These are phyloP conservation scores for Blennius ocellaris DNA, from an alignment of 2,113 vertebrate genomes.

Conservation along the genomic window DNA sequence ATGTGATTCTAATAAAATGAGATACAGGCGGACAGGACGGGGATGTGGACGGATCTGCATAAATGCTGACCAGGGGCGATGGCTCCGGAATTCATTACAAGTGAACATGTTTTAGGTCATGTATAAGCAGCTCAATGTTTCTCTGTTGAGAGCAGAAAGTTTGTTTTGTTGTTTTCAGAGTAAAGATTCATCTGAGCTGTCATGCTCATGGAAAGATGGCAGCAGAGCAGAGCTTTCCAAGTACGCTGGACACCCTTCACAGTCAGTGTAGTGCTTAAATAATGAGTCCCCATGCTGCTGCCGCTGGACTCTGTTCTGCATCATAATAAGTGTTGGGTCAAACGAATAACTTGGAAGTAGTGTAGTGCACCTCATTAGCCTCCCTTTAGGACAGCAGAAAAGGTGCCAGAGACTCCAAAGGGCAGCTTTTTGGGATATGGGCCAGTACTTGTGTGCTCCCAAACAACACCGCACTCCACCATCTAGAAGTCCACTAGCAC, in stretches of 20 bases:
- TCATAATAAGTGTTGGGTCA: constrained; percentile 55
- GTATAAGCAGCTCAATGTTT: constrained; percentile 16
- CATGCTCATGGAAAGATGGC: constrained; percentile 18
- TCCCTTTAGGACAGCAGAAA: constrained; percentile 45
- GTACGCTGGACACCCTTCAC: constrained; percentile 34
- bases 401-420: constrained; percentile 46
- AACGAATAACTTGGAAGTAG: constrained; percentile 48
- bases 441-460: constrained; percentile 31
- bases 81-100: constrained; percentile 25
- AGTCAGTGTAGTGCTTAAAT: constrained; percentile 40
- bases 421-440: constrained; percentile 46
- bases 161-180: constrained; percentile 26
- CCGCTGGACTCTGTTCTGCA: constrained; percentile 58
- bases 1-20: constrained; percentile 33
- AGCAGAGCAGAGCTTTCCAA: constrained; percentile 34
- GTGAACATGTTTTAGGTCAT: constrained; percentile 33
- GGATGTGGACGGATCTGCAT: constrained; percentile 2
- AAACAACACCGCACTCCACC: constrained; percentile 18
- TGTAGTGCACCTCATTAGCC: constrained; percentile 62
- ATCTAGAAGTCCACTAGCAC: constrained; percentile 43
- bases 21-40: constrained; percentile 13
- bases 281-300: constrained; percentile 52
- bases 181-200: constrained; percentile 19
- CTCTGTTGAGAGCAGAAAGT: constrained; percentile 20
- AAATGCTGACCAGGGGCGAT: constrained; percentile 14